Base-by-base conservation (phyloP, 1,140 invertebrate genomes). In the Hylaeus volcanicus region DNA sequence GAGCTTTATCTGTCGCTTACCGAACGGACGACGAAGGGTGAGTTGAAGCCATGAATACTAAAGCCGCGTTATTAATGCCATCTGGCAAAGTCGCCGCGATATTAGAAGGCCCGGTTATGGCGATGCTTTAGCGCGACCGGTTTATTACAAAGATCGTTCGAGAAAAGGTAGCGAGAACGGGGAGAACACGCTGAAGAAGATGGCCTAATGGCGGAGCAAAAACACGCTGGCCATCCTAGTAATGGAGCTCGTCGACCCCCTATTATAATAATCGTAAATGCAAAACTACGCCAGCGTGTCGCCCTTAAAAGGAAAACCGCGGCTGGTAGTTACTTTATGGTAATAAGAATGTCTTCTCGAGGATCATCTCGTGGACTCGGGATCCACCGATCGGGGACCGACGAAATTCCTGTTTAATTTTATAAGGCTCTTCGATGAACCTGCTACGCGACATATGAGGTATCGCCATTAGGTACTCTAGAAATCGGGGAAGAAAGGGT, bases 211-310 rank as follows among this genome's bases (percentile, higher is more conserved):
- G 61, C 60, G 41, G 37, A 72, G 72, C 73, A 58, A 72, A 63
- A 74, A 70, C 73, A 55, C 63, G 51, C 1, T 51, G 77, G 61
- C 74, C 48, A 79, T 78, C 79, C 61, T 51, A 55, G 37, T 86
- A 86, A 85, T 85, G 65, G 71, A 60, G 39, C 51, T 60, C 77
- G 41, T 56, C 81, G 83, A 56, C 63, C 43, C 71, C 48, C 41
- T 58, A 78, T 86, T 85, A 76, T 75, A 86, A 86, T 85, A 86
- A 86, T 86, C 81, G 83, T 82, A 82, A 85, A 82, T 85, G 84
- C 71, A 61, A 70, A 74, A 68, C 74, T 85, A 73, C 72, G 58
- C 53, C 58, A 39, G n/a, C 55, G 69, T 78, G 69, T 76, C 72
- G 66, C 3, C 64, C 43, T 14, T 5, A 14, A 12, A 53, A 5